Base-by-base conservation (phyloP, 1,140 invertebrate species). In the Sitophilus oryzae region DNA sequence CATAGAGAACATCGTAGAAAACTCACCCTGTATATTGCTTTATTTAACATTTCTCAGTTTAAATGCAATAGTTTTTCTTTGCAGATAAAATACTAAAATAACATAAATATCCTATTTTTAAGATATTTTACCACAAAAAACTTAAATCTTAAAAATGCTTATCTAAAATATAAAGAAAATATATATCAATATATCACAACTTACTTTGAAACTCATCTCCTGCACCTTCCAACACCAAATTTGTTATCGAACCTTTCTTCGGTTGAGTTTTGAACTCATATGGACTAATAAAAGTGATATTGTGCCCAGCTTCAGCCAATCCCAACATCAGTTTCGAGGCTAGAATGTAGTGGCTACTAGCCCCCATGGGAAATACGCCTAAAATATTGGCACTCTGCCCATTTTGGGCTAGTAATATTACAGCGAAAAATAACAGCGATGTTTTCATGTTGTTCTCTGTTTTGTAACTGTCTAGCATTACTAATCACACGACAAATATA, bases 331-430 rank as follows among this genome's bases (percentile, higher is more conserved):
- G 63, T 0, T 80, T 78, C 30, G 80, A 73, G 59, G 82, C 82
- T 11, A 84, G 79, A 19, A 79, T 74, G 61, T 85, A 84, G 63
- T 89, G 86, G 65, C 84, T 88, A 23, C 76, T 79, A 1, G 83
- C 80, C 0, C 76, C 70, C 52, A 83, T 78, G 1, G 79, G 78
- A 62, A 85, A 82, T 18, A 86, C 64, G 0, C 76, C 83, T 18
- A 89, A 69, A 59, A 89, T 84, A 14, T 35, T 46, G 8, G 49
- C 49, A 34, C 48, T n/a, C n/a, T n/a, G n/a, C n/a, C n/a, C n/a
- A n/a, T n/a, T n/a, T n/a, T n/a, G n/a, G n/a, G n/a, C n/a, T n/a
- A n/a, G n/a, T n/a, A n/a, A n/a, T n/a, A n/a, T n/a, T n/a, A n/a
- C n/a, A n/a, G n/a, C n/a, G n/a, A n/a, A n/a, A n/a, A n/a, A n/a